Evolutionary conservation across 2,888 invertebrate species (phyloP).

Genomic region (Hypolimnas misippus): DNA sequence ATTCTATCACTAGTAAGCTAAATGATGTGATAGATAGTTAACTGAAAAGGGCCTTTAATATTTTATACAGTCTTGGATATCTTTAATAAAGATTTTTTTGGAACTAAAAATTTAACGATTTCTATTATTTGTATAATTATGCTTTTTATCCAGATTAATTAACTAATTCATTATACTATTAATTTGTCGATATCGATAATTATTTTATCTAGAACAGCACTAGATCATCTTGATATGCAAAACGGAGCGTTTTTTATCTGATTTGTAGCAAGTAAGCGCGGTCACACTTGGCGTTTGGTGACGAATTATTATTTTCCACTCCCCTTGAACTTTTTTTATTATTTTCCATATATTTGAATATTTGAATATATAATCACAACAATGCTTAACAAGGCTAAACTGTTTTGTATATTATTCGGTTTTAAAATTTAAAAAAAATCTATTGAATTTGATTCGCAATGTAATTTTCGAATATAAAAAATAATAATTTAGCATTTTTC

Average conservation of each 20-base stretch:
- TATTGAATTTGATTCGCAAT: background rate
- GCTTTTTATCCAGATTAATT: too few species aligned
- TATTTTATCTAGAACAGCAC: conserved; percentile 42
- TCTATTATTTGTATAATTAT: too few species aligned
- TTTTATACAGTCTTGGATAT: too few species aligned
- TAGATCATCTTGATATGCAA: conserved; percentile 68
- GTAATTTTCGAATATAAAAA: background rate
- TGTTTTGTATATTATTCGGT: background rate
- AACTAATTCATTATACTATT: too few species aligned
- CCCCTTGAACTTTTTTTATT: conserved; percentile 32
- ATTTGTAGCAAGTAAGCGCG: conserved; percentile 59
- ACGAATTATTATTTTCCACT: conserved; percentile 41
- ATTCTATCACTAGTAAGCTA: too few species aligned
- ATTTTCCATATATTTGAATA: conserved; percentile 35
- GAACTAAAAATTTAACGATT: too few species aligned
- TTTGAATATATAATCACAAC: conserved; percentile 22
- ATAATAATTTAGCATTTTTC: too few species aligned
- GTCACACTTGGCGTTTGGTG: conserved; percentile 61
- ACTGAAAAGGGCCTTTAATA: too few species aligned
- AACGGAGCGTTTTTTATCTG: conserved; percentile 61
- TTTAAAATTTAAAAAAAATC: background rate
- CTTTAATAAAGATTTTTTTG: too few species aligned
- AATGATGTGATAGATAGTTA: too few species aligned
- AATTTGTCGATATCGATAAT: conserved; percentile 39
- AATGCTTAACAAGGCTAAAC: conserved; percentile 15